These are phyloP conservation scores for Potamarius usumacintae DNA, from an alignment of 2,113 vertebrate species.

Conservation along the genomic window DNA sequence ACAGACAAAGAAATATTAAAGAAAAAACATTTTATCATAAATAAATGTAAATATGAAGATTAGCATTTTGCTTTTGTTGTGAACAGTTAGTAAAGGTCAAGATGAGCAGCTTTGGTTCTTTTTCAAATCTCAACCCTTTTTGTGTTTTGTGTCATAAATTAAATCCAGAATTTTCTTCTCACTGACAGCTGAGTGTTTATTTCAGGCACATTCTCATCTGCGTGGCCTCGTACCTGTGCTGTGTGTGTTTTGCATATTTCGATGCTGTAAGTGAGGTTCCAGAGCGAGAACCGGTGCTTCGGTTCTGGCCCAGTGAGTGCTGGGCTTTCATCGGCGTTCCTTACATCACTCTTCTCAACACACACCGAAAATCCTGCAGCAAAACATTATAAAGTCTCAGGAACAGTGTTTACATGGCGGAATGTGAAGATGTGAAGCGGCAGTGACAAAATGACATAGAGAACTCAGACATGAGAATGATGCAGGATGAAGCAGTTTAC, in stretches of 20 bases:
- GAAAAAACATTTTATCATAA: neutral
- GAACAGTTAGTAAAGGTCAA: neutral
- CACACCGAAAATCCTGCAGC: constrained; percentile 80
- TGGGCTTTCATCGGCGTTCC: constrained; percentile 97
- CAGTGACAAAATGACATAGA: neutral
- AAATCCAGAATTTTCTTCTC: neutral
- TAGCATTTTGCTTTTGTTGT: neutral
- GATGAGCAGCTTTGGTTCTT: neutral
- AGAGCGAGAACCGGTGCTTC: constrained; percentile 90
- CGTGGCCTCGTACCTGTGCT: constrained; percentile 91
- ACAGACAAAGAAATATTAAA: neutral
- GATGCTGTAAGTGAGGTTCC: constrained; percentile 91
- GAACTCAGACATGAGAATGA: neutral
- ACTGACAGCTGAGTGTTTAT: neutral
- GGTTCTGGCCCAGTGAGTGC: constrained; percentile 97
- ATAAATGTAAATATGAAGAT: neutral
- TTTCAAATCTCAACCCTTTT: neutral
- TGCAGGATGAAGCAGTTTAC: neutral
- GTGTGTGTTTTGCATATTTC: constrained; percentile 96
- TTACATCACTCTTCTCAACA: constrained; percentile 89
- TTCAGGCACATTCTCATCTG: constrained; percentile 96
- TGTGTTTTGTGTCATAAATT: neutral
- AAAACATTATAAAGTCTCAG: constrained; percentile 79
- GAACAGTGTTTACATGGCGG: neutral
- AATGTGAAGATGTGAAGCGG: neutral